phyloP scores from a whole-genome alignment of 2,888 invertebrate genomes.

The Euclidia mi region DNA sequence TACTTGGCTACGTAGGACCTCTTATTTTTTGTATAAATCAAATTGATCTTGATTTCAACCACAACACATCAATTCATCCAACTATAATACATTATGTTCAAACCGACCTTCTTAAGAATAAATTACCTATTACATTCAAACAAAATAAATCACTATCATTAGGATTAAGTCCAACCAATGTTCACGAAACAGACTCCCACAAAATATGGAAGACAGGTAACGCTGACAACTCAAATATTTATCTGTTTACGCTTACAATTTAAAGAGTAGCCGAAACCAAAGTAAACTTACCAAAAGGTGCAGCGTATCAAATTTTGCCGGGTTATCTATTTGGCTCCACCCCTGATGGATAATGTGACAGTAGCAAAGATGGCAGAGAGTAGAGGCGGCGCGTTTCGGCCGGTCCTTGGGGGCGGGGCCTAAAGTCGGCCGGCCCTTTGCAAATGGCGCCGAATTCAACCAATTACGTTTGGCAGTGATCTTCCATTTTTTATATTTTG shows the following conservation, averaged over 20 bases:
- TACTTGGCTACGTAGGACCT: no score
- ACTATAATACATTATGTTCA: no score
- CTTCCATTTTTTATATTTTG: slow-evolving; percentile 65
- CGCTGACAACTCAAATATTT: slow-evolving; percentile 18
- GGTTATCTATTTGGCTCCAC: slow-evolving; percentile 67
- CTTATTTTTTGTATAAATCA: neutral
- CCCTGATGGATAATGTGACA: slow-evolving; percentile 67
- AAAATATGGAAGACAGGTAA: slow-evolving; percentile 26
- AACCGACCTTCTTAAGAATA: neutral
- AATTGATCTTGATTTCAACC: no score
- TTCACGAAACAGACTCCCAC: slow-evolving; percentile 23
- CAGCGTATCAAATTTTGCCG: slow-evolving; percentile 53
- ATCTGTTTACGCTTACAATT: slow-evolving; percentile 35
- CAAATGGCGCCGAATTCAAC: slow-evolving; percentile 87
- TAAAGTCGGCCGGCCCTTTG: slow-evolving; percentile 76
- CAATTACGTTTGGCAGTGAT: slow-evolving; percentile 73
- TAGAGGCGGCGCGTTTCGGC: slow-evolving; percentile 71
- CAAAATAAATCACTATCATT: slow-evolving; percentile 6
- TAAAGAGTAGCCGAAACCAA: slow-evolving; percentile 10
- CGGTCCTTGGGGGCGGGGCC: slow-evolving; percentile 77
- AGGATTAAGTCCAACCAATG: neutral
- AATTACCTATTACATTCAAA: neutral
- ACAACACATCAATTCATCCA: no score
- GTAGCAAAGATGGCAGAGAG: slow-evolving; percentile 77
- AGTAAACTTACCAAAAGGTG: slow-evolving; percentile 19